Conservation (phyloP, 2,888 invertebrate species). For the Artemia sinica region DNA sequence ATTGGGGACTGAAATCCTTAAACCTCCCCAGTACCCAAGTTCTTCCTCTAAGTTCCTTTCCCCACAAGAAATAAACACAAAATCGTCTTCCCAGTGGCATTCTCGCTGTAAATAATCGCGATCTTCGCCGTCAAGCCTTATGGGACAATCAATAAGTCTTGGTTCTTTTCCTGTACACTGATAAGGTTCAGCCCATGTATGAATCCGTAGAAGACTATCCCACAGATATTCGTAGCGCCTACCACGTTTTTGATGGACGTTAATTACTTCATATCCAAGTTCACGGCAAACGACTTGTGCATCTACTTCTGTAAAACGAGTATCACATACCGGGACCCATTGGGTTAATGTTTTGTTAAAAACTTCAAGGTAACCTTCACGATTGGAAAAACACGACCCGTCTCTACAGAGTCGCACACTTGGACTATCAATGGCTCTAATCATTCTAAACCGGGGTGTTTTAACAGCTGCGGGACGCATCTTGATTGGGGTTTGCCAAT, state of each 20-base stretch:
- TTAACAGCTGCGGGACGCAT: slow-evolving; percentile 44
- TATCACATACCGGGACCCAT: slow-evolving; percentile 93
- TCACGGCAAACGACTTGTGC: slow-evolving; percentile 91
- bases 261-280: slow-evolving; percentile 69
- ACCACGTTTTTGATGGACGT: slow-evolving; percentile 70
- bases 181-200: slow-evolving; percentile 87
- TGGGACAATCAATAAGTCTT: slow-evolving; percentile 33
- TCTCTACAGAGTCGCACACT: slow-evolving; percentile 58
- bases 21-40: slow-evolving; percentile 80
- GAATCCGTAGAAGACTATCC: slow-evolving; percentile 64
- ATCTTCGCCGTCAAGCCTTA: slow-evolving; percentile 71
- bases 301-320: slow-evolving; percentile 83
- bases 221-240: slow-evolving; percentile 72
- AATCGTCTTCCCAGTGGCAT: slow-evolving; percentile 70
- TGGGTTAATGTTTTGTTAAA: slow-evolving; percentile 86
- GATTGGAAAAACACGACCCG: slow-evolving; percentile 42
- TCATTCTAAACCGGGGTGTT: slow-evolving; percentile 17
- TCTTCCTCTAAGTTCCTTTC: slow-evolving; percentile 42
- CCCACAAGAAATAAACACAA: slow-evolving; percentile 84
- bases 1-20: slow-evolving; percentile 39
- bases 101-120: slow-evolving; percentile 58
- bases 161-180: slow-evolving; percentile 39
- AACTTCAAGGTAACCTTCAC: slow-evolving; percentile 79
- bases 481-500: slow-evolving; percentile 50
- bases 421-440: slow-evolving; percentile 17